Evolutionary conservation across 1,140 invertebrate genomes (phyloP), one percentile per base, ranked within the genome.

Genomic region (Batillaria attramentaria): DNA sequence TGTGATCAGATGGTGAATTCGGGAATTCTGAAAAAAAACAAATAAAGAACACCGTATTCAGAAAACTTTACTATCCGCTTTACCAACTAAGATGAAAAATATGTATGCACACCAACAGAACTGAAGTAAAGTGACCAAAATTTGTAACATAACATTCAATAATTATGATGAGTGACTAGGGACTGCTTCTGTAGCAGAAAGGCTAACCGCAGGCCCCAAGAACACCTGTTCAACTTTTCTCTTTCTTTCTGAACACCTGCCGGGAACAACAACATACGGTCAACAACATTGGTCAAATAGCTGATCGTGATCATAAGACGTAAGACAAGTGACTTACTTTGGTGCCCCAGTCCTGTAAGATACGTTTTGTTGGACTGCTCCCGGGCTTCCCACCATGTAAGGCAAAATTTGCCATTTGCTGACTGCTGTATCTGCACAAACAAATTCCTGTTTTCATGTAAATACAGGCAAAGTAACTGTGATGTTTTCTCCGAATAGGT

Each of bases 311-410:
- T 5, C 13, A 37, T 20, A 5, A 42, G 69, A n/a, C 16, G 41
- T 13, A 42, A 18, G 69, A 20, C 31, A 5, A 18, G 24, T 8
- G 10, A 31, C 57, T 75, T 35, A 75, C 73, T 62, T 65, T 57
- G 24, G 85, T 88, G 4, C 79, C 81, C 87, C 87, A 88, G 54
- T 88, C 87, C 50, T 84, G 80, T 62, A 85, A 72, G 35, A 88
- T 77, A 5, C 73, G 41, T 35, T 66, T 50, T 46, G 85, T 85
- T 1, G 84, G 77, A 79, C 85, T 86, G 54, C 76, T 81, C 35
- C 78, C 81, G 5, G 65, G 70, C 66, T 74, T 74, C 28, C n/a
- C 39, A 28, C 39, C 31, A 13, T 72, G 65, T 0, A 79, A 50
- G 62, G 81, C 81, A 65, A 83, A 83, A 16, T 81, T 24, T 39